Base-by-base conservation (phyloP, 2,888 invertebrate species). In the Calephelis perditalis region DNA sequence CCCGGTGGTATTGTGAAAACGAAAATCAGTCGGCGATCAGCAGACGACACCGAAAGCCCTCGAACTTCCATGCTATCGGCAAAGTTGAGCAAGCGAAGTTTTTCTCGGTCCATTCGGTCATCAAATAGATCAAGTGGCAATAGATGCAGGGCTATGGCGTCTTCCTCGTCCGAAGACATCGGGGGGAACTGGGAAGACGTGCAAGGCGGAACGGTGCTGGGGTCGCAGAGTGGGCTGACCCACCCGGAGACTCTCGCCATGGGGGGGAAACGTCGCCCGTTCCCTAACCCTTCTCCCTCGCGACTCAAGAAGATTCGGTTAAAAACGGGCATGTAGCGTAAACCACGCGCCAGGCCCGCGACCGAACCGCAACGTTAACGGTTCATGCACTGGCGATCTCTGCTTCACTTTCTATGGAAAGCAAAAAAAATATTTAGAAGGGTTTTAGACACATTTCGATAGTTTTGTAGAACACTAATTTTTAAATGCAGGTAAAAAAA, bases 231-330 rank as follows among this genome's bases (percentile, higher is more conserved):
- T 15, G 47, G 47, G 15, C 26, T 49, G 26, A 49, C 15, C 26
- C 65, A 64, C 58, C 58, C 67, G 43, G 66, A 66, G 57, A 61
- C 70, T 12, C 63, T 70, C 35, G 47, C 71, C 36, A 44, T 70
- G 61, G 67, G 74, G 9, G 75, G 71, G 61, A 82, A 82, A 67
- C 80, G 86, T 5, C 74, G 87, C 36, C 71, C 81, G 1, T 81
- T 78, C 73, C 79, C 80, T 45, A 74, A 71, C 67, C 75, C 81
- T 1, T 68, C 82, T 56, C 81, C 87, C 26, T 67, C 81, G 60
- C 83, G 73, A 62, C 84, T 89, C 64, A 89, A 89, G 72, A 89
- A 89, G 78, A 86, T 88, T 69, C 76, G 89, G 60, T 77, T 89
- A 56, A 89, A 89, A 73, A 77, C 83, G 7, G 81, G 71, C 70